Conservation (phyloP, 2,797 vertebrate genomes). For the Falco concolor region DNA sequence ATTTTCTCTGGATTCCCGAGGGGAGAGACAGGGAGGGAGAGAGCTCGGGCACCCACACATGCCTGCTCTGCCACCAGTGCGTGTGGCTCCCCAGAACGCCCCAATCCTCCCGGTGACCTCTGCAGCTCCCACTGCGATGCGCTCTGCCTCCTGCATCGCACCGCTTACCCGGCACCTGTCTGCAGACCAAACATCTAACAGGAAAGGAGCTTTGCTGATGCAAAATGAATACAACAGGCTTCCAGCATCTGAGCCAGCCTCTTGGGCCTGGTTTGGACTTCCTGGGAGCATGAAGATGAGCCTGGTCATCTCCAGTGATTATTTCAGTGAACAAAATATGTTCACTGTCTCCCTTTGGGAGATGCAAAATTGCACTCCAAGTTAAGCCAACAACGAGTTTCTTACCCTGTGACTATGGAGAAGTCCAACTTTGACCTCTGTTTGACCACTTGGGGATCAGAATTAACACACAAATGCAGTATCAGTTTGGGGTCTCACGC, state of each 20-base stretch:
- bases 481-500: background rate
- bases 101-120: background rate
- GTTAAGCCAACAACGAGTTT: background rate
- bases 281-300: background rate
- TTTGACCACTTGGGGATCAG: background rate
- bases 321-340: background rate
- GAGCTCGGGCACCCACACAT: background rate
- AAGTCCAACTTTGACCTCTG: background rate
- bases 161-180: background rate
- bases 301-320: background rate
- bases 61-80: background rate
- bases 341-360: background rate
- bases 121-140: background rate
- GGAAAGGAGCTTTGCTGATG: fast-evolving
- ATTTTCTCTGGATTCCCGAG: slow-evolving; percentile 20
- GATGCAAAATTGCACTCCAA: background rate
- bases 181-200: background rate
- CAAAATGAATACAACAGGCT: background rate
- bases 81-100: background rate
- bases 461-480: background rate
- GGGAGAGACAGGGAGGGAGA: background rate
- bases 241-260: background rate
- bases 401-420: background rate
- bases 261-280: background rate
- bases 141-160: background rate